A percentile compares a stretch with the other conserved stretches of the same genome.
Evolutionary conservation across 2,888 invertebrate species (phyloP).

Genomic region (Corythucha ciliata): DNA sequence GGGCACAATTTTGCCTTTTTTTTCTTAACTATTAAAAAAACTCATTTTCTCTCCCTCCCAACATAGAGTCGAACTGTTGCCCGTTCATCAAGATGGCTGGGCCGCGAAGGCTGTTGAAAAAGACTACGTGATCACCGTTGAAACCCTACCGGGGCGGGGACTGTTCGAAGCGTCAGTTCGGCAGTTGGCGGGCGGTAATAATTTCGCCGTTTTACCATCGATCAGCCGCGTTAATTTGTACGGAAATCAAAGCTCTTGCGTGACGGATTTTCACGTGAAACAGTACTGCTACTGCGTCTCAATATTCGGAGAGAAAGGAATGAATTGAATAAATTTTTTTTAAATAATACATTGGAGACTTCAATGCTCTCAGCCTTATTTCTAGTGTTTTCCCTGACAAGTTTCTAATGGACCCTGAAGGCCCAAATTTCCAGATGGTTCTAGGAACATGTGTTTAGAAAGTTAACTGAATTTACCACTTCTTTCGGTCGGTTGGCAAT

Average conservation of each 20-base stretch:
- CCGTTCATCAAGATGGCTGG: neutral
- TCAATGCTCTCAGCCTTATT: no score
- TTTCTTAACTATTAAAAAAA: no score
- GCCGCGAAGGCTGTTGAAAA: neutral
- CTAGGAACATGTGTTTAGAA: no score
- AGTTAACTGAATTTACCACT: no score
- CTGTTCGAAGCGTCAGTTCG: conserved; percentile 72
- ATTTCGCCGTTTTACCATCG: conserved; percentile 54
- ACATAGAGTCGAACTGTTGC: neutral
- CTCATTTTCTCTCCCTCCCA: neutral
- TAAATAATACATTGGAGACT: no score
- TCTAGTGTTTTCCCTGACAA: no score
- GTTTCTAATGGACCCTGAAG: no score
- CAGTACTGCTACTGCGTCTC: conserved; percentile 64
- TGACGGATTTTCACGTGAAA: conserved; percentile 62
- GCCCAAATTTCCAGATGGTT: no score
- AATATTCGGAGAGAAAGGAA: no score
- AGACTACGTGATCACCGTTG: conserved; percentile 55
- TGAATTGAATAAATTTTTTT: no score
- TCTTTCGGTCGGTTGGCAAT: no score
- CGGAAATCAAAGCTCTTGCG: conserved; percentile 66
- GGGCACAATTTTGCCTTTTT: no score
- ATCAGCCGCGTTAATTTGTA: conserved; percentile 70
- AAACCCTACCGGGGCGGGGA: conserved; percentile 57
- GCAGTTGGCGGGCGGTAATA: conserved; percentile 36